A percentile compares a stretch with the other conserved stretches of the same genome.
phyloP scores from a whole-genome alignment of 2,113 vertebrate genomes.

The Oryzias celebensis region DNA sequence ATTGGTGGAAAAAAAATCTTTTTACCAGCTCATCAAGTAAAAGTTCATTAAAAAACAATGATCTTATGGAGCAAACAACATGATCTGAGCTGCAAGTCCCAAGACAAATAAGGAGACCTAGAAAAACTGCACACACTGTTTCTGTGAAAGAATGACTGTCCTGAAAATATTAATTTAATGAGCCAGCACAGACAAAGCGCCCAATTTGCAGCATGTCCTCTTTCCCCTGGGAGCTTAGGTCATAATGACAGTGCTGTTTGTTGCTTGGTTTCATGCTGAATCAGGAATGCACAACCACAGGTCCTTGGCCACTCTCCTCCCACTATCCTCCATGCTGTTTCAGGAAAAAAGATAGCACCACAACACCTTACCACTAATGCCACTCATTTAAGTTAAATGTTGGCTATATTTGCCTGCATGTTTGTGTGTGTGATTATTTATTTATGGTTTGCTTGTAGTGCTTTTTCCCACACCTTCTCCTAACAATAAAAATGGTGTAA shows the following conservation, averaged over 20 bases:
- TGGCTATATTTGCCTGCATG: conserved; percentile 12
- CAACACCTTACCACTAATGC: conserved; percentile 12
- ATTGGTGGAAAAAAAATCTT: background rate
- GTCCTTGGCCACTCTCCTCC: conserved; percentile 22
- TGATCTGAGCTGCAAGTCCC: conserved; percentile 56
- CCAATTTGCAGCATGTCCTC: conserved; percentile 50
- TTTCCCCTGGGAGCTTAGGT: conserved; percentile 48
- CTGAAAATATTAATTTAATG: conserved; percentile 47
- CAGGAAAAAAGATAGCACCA: conserved; percentile 19
- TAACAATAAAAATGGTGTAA: too few species aligned
- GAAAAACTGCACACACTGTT: conserved; percentile 38
- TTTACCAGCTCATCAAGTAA: conserved; percentile 6
- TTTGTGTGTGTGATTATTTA: too few species aligned
- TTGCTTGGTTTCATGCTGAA: conserved; percentile 67
- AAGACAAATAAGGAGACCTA: conserved; percentile 40
- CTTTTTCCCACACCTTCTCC: too few species aligned
- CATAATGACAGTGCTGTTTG: conserved; percentile 59
- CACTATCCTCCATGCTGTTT: conserved; percentile 19
- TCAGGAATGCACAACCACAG: conserved; percentile 42
- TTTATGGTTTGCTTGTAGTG: too few species aligned
- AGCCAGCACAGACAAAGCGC: conserved; percentile 57
- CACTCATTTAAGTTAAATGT: conserved; percentile 30
- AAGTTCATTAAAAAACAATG: conserved; percentile 38
- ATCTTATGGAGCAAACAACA: conserved; percentile 35
- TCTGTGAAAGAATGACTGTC: conserved; percentile 25